phyloP scores from a whole-genome alignment of 2,797 vertebrate genomes.

The Chiloscyllium punctatum region DNA sequence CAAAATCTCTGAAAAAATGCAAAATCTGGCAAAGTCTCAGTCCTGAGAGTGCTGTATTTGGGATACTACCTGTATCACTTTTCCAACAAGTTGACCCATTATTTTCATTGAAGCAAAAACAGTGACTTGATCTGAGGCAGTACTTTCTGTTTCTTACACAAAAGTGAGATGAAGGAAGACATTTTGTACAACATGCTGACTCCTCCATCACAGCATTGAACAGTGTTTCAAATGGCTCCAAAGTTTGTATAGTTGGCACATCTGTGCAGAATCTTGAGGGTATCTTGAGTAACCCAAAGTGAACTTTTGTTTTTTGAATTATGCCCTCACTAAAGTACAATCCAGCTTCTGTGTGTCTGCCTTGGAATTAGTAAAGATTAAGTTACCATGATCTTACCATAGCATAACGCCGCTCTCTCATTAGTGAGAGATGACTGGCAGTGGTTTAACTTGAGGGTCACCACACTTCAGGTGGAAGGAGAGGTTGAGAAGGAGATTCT shows the following conservation, averaged over 20 bases:
- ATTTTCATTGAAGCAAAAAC: background rate
- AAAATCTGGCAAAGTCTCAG: no score
- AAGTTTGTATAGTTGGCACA: background rate
- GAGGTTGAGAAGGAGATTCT: no score
- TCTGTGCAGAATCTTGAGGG: background rate
- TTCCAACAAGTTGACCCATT: background rate
- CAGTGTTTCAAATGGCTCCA: background rate
- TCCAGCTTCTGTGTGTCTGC: background rate
- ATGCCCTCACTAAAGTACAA: background rate
- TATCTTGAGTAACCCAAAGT: background rate
- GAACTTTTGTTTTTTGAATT: background rate
- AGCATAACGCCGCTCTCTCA: no score
- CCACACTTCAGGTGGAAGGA: no score
- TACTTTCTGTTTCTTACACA: background rate
- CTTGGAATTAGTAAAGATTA: background rate
- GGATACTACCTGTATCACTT: background rate
- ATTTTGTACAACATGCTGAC: background rate
- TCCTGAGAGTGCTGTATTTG: no score
- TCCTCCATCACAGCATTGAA: background rate
- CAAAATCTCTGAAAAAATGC: no score
- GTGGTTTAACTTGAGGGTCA: no score
- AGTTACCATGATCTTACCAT: no score
- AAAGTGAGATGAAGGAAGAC: background rate
- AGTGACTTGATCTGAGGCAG: background rate
- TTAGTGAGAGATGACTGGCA: no score